Evolutionary conservation across 2,113 vertebrate genomes (phyloP).

Genomic region (Burhinus oedicnemus): DNA sequence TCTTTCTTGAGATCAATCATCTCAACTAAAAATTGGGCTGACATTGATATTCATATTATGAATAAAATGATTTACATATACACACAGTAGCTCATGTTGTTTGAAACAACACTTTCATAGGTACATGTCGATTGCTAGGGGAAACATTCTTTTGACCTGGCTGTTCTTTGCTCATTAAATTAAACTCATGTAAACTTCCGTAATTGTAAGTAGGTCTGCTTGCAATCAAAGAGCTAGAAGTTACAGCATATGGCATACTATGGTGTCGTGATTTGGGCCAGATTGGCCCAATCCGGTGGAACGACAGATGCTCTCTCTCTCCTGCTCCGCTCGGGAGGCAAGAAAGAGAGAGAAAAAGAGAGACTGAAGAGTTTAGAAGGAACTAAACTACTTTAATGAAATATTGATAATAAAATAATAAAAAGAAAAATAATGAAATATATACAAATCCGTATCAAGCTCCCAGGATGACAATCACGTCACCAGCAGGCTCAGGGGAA

Average conservation of each 20-base stretch:
- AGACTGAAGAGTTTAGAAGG: too few relatives aligned
- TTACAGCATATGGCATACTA: not conserved
- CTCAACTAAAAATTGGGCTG: not conserved
- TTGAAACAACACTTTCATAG: not conserved
- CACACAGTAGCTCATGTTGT: not conserved
- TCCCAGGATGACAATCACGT: too few relatives aligned
- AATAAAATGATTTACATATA: not conserved
- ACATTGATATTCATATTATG: not conserved
- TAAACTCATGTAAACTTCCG: not conserved
- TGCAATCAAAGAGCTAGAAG: not conserved
- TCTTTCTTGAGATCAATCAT: not conserved
- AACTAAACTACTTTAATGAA: too few relatives aligned
- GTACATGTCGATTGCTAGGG: not conserved
- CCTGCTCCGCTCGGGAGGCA: too few relatives aligned
- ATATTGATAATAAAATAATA: too few relatives aligned
- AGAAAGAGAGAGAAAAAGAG: too few relatives aligned
- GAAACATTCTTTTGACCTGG: not conserved
- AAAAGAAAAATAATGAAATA: too few relatives aligned
- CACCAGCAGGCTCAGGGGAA: too few relatives aligned
- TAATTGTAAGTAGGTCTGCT: not conserved
- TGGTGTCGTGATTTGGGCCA: not conserved
- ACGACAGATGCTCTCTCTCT: too few relatives aligned
- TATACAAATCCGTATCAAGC: too few relatives aligned
- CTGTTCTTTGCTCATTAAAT: not conserved
- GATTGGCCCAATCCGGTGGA: too few relatives aligned